These are phyloP conservation scores for Sebastes itinus DNA, from an alignment of 2,797 vertebrate species.

Conservation along the genomic window DNA sequence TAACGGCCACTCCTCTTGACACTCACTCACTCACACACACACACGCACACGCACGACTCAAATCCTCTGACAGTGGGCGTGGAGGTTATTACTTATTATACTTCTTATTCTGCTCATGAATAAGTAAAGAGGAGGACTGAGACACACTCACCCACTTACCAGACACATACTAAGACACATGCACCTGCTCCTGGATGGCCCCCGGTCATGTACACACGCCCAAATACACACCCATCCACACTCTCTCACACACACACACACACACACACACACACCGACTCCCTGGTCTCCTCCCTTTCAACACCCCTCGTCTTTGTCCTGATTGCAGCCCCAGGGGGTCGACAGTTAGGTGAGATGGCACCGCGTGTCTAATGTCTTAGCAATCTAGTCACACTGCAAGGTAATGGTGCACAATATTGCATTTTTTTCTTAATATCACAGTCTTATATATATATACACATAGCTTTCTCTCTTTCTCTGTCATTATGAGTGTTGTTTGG, in stretches of 20 bases:
- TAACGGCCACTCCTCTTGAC: slow-evolving; percentile 13
- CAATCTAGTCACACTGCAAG: slow-evolving; percentile 32
- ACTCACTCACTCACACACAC: not conserved
- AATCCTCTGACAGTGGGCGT: slow-evolving; percentile 46
- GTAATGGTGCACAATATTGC: slow-evolving; percentile 16
- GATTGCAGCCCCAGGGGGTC: slow-evolving; percentile 51
- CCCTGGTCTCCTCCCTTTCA: not conserved
- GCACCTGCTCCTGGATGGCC: slow-evolving; percentile 70
- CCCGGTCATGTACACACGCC: slow-evolving; percentile 33
- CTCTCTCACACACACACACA: not conserved
- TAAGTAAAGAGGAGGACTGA: slow-evolving; percentile 67
- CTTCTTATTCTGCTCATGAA: slow-evolving; percentile 72
- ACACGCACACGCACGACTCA: not conserved
- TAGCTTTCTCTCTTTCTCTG: not conserved
- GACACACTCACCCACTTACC: slow-evolving; percentile 60
- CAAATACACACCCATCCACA: slow-evolving; percentile 1
- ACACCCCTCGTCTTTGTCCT: slow-evolving; percentile 45
- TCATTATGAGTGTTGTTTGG: not conserved
- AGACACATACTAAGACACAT: slow-evolving; percentile 49
- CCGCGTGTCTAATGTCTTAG: slow-evolving; percentile 49
- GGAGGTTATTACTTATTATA: slow-evolving; percentile 61
- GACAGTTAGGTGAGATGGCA: slow-evolving; percentile 53
- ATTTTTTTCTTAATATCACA: slow-evolving; percentile 2
- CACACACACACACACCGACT: not conserved
- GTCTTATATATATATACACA: not conserved